phyloP scores from a whole-genome alignment of 2,888 invertebrate species.

The Pterostichus niger region DNA sequence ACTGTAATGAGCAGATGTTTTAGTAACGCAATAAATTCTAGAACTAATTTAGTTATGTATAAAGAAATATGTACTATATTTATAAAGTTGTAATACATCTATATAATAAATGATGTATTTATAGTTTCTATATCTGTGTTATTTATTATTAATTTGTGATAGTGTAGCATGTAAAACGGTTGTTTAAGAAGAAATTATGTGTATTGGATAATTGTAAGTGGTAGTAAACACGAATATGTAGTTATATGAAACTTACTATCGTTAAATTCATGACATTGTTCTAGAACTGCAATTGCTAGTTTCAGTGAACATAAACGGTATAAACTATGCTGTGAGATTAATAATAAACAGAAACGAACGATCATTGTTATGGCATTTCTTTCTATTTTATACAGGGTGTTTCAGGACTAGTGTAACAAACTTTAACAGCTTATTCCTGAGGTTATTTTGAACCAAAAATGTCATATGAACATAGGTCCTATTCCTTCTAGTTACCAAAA shows the following conservation, averaged over 20 bases:
- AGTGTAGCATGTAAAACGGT: constrained; percentile 12
- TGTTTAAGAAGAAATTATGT: constrained; percentile 26
- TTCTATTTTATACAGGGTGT: too few species aligned
- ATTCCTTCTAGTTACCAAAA: too few species aligned
- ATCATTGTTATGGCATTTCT: not conserved
- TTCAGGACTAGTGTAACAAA: too few species aligned
- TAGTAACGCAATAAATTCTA: too few species aligned
- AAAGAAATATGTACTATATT: too few species aligned
- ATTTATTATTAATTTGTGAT: constrained; percentile 31
- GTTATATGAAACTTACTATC: constrained; percentile 32
- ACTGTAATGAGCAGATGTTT: too few species aligned
- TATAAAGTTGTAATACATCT: too few species aligned
- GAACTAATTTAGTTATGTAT: too few species aligned
- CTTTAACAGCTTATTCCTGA: too few species aligned
- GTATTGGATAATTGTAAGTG: constrained; percentile 44
- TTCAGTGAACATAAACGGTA: constrained; percentile 28
- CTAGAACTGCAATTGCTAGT: constrained; percentile 47
- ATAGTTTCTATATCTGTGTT: constrained; percentile 4
- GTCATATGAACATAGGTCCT: too few species aligned
- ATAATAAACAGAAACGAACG: constrained; percentile 17
- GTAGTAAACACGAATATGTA: constrained; percentile 46
- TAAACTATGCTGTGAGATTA: constrained; percentile 7
- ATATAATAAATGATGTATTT: constrained; percentile 3
- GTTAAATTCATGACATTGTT: constrained; percentile 46
- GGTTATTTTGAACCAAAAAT: too few species aligned